A percentile compares a stretch with the other conserved stretches of the same genome.
phyloP scores from a whole-genome alignment of 2,888 invertebrate genomes.

The Phragmatobia fuliginosa region DNA sequence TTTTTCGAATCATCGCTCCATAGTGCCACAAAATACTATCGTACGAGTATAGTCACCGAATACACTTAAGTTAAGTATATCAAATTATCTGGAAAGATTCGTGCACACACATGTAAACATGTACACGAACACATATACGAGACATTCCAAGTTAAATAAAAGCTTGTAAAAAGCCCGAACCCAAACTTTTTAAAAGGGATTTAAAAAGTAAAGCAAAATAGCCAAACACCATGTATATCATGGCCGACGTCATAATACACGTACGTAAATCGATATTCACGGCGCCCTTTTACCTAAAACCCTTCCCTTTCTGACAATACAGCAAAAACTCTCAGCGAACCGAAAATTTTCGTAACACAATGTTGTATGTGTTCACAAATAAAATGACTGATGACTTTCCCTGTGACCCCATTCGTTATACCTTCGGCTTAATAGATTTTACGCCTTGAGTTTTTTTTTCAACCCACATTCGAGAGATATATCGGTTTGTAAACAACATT shows the following conservation, averaged over 20 bases:
- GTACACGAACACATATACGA: too few relatives aligned
- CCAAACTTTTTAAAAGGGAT: neutral
- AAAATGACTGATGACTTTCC: constrained; percentile 30
- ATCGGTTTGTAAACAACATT: constrained; percentile 15
- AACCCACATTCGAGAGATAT: constrained; percentile 14
- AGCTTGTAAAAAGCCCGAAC: neutral
- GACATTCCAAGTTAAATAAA: neutral
- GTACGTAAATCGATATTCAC: constrained; percentile 19
- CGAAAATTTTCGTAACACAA: constrained; percentile 19
- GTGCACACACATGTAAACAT: neutral
- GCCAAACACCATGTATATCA: neutral
- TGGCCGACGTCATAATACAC: neutral
- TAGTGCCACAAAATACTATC: too few relatives aligned
- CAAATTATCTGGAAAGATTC: too few relatives aligned
- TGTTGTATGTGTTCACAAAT: constrained; percentile 27
- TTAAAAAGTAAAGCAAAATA: constrained; percentile 1
- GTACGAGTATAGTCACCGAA: too few relatives aligned
- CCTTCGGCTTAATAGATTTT: constrained; percentile 20
- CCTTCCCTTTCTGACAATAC: constrained; percentile 12
- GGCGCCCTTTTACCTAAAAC: constrained; percentile 11
- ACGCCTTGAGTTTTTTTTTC: constrained; percentile 16
- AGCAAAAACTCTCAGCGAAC: constrained; percentile 15
- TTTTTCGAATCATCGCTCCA: too few relatives aligned
- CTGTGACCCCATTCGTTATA: constrained; percentile 25
- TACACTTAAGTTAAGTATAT: too few relatives aligned